These are phyloP conservation scores for Scalopus aquaticus DNA, from an alignment of 2,113 vertebrate genomes.

Conservation along the genomic window DNA sequence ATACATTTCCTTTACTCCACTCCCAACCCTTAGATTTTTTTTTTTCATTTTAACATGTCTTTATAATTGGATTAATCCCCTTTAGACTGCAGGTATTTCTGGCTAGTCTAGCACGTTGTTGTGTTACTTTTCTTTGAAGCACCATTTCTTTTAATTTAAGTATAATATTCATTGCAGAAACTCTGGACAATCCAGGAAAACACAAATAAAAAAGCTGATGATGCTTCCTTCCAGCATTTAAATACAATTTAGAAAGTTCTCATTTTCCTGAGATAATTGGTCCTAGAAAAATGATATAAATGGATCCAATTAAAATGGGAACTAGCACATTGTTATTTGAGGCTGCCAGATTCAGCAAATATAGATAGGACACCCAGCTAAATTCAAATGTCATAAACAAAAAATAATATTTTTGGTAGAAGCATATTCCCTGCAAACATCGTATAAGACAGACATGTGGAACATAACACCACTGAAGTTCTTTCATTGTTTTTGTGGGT, in stretches of 20 bases:
- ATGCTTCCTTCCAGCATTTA: background rate
- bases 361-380: background rate
- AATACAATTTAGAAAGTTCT: constrained; percentile 15
- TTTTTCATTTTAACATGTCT: background rate
- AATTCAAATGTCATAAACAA: background rate
- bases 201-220: background rate
- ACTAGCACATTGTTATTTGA: background rate
- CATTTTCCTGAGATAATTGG: background rate
- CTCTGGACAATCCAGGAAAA: background rate
- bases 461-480: background rate
- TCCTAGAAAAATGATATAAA: background rate
- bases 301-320: background rate
- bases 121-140: constrained; percentile 32
- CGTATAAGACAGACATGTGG: background rate
- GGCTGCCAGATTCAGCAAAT: background rate
- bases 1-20: background rate
- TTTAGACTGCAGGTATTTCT: background rate
- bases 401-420: background rate
- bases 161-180: background rate
- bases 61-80: constrained; percentile 33
- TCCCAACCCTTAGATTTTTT: background rate
- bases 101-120: background rate
- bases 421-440: background rate
- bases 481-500: background rate
- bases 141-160: background rate